Evolutionary conservation across 2,797 vertebrate genomes (phyloP).

Genomic region (Tapera naevia): DNA sequence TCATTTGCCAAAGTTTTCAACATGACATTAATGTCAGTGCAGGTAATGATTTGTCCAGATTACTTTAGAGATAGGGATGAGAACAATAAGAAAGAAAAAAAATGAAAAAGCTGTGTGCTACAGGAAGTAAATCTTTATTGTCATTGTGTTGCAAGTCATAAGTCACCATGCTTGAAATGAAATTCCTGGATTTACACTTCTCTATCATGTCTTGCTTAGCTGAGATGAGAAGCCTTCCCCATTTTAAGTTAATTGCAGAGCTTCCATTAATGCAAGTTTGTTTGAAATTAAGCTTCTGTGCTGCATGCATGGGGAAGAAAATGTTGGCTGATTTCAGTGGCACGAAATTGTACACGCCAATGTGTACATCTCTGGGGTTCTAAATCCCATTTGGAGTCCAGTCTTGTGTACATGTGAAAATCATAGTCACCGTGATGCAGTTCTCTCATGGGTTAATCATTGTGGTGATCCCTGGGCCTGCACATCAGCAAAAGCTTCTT

Average conservation of each 20-base stretch:
- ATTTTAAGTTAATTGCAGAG: background rate
- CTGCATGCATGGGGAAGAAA: background rate
- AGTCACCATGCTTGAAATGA: background rate
- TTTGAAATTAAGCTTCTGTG: background rate
- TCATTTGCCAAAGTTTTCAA: background rate
- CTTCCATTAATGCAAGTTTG: constrained; percentile 4
- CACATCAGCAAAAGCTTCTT: background rate
- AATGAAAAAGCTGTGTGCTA: background rate
- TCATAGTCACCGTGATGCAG: background rate
- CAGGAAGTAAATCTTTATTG: background rate
- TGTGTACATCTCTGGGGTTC: background rate
- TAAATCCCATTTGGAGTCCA: background rate
- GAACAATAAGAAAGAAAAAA: background rate
- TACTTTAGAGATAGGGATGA: background rate
- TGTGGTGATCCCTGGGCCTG: background rate
- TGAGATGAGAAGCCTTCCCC: background rate
- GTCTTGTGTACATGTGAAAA: background rate
- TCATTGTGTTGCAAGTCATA: background rate
- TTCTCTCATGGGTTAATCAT: background rate
- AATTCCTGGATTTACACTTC: background rate
- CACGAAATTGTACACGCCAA: background rate
- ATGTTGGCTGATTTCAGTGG: background rate
- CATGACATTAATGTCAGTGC: background rate
- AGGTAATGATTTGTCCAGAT: background rate
- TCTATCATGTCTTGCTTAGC: background rate